A percentile compares a stretch with the other conserved stretches of the same genome.
Evolutionary conservation across 2,113 vertebrate species (phyloP).

Genomic region (Myxocyprinus asiaticus): DNA sequence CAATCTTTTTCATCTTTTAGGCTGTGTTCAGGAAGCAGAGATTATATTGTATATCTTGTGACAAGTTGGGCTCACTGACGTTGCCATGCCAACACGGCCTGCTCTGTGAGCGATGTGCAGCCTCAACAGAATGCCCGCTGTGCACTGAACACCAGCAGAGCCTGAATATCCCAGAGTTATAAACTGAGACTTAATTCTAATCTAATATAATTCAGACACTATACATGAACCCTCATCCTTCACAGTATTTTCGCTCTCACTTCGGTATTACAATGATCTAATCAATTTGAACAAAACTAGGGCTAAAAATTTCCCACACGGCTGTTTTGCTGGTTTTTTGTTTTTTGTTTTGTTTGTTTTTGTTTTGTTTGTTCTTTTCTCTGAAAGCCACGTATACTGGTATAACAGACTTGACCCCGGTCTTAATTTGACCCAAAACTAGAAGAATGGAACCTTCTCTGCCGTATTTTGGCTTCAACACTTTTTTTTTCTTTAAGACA

Average conservation of each 20-base stretch:
- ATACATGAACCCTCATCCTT: not conserved
- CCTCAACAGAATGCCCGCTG: slow-evolving; percentile 85
- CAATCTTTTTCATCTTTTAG: slow-evolving; percentile 62
- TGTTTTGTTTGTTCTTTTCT: not conserved
- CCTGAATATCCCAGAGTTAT: slow-evolving; percentile 81
- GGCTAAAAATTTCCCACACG: not conserved
- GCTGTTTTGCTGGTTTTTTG: too few relatives aligned
- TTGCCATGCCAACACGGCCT: slow-evolving; percentile 90
- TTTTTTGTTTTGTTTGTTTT: too few relatives aligned
- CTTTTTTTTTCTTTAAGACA: too few relatives aligned
- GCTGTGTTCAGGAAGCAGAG: slow-evolving; percentile 94
- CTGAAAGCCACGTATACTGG: too few relatives aligned
- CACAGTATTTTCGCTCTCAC: not conserved
- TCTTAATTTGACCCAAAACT: too few relatives aligned
- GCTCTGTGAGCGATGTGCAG: slow-evolving; percentile 86
- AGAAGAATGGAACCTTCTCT: too few relatives aligned
- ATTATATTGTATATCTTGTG: slow-evolving; percentile 90
- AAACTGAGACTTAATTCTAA: slow-evolving; percentile 69
- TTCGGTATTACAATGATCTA: not conserved
- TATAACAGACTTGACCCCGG: too few relatives aligned
- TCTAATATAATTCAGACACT: not conserved
- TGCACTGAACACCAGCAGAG: slow-evolving; percentile 82
- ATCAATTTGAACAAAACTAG: not conserved
- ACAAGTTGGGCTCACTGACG: slow-evolving; percentile 84
- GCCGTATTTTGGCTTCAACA: too few relatives aligned